Conservation (phyloP, 2,888 invertebrate genomes). For the Omphaloscelis lunosa region DNA sequence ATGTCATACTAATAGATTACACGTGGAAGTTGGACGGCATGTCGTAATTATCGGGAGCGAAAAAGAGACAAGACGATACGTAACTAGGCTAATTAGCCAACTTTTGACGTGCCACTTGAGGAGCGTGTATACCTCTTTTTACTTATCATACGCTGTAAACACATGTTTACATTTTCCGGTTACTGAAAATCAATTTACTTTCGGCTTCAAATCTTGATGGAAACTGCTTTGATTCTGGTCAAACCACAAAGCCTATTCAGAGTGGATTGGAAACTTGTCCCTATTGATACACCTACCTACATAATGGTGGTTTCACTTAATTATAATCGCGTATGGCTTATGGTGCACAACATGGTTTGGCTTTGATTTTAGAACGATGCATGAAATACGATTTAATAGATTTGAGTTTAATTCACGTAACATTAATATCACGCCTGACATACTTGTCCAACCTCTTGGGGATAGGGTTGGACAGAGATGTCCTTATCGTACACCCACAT, state of each 20-base stretch:
- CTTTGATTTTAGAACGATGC: background rate
- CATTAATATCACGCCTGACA: background rate
- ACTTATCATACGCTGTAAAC: background rate
- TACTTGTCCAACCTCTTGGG: no score
- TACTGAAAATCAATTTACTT: slow-evolving; percentile 30
- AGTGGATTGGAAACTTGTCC: slow-evolving; percentile 18
- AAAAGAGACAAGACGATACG: no score
- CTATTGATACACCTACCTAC: background rate
- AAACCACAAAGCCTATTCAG: slow-evolving; percentile 25
- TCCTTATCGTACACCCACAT: no score
- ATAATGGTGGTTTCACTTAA: background rate
- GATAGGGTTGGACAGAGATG: no score
- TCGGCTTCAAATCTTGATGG: slow-evolving; percentile 25
- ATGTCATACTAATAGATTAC: no score
- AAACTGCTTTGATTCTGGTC: slow-evolving; percentile 32
- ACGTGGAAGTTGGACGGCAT: no score
- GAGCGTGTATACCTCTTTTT: no score
- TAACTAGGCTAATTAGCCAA: no score
- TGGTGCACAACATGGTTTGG: background rate
- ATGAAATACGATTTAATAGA: background rate
- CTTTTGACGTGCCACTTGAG: no score
- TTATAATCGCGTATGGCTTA: background rate
- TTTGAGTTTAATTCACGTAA: background rate
- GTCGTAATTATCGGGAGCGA: no score
- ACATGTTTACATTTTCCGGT: background rate